Conservation (phyloP, 1,140 invertebrate genomes). For the Drosophila insularis region DNA sequence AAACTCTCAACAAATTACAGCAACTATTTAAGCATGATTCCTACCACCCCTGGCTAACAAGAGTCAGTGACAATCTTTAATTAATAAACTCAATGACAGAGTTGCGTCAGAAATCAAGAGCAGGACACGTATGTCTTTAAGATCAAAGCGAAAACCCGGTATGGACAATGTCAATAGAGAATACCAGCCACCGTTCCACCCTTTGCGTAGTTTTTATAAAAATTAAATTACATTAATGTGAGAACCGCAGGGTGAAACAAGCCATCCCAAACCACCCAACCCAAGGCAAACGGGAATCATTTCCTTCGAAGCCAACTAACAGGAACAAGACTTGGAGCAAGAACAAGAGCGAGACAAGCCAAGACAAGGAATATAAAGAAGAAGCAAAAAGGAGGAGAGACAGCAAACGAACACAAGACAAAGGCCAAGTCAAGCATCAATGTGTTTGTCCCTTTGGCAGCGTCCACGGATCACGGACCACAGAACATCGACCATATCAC, state of each 20-base stretch:
- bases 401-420: constrained; percentile 57
- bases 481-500: constrained; percentile 39
- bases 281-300: constrained; percentile 10
- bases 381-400: constrained; percentile 17
- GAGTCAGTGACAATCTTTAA: constrained; percentile 44
- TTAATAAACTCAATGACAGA: constrained; percentile 63
- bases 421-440: constrained; percentile 70
- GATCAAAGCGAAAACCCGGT: constrained; percentile 60
- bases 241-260: constrained; percentile 60
- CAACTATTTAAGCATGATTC: background rate
- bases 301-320: constrained; percentile 53
- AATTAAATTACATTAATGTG: constrained; percentile 81
- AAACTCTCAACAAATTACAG: background rate
- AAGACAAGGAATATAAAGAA: constrained; percentile 61
- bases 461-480: constrained; percentile 31
- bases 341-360: constrained; percentile 47
- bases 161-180: constrained; percentile 52
- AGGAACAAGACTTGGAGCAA: constrained; percentile 47
- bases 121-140: constrained; percentile 55
- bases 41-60: background rate
- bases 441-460: constrained; percentile 68
- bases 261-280: background rate
- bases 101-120: constrained; percentile 43
- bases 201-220: constrained; percentile 71
- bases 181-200: constrained; percentile 26